A percentile compares a stretch with the other conserved stretches of the same genome.
These are phyloP conservation scores for Zhuqinia jingwanae DNA, from an alignment of 2,888 invertebrate genomes.

Conservation along the genomic window DNA sequence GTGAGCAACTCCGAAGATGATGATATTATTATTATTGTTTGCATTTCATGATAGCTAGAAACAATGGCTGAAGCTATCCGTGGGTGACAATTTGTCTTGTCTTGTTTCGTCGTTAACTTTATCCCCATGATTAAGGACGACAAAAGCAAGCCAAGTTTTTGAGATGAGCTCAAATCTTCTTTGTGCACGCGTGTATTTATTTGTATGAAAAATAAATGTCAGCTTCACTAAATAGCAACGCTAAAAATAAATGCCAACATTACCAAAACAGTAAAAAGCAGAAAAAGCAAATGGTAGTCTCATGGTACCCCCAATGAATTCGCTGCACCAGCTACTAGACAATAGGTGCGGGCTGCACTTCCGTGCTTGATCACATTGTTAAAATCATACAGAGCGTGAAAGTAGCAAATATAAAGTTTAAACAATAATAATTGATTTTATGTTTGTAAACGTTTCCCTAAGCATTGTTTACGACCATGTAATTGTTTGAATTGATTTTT, in stretches of 20 bases:
- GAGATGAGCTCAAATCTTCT: no score
- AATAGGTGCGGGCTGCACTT: not conserved
- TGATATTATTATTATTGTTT: slow-evolving; percentile 17
- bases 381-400: slow-evolving; percentile 54
- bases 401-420: not conserved
- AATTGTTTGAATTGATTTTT: not conserved
- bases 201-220: no score
- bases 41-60: slow-evolving; percentile 13
- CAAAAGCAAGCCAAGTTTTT: not conserved
- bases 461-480: not conserved
- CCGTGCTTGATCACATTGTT: not conserved
- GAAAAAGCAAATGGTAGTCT: not conserved
- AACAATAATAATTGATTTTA: slow-evolving; percentile 14
- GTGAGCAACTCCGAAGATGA: not conserved
- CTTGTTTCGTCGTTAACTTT: not conserved
- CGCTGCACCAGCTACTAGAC: no score
- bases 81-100: slow-evolving; percentile 21
- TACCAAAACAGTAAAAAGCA: no score
- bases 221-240: no score
- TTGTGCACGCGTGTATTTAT: no score
- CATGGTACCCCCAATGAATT: not conserved
- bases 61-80: not conserved
- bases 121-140: not conserved
- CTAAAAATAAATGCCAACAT: no score
- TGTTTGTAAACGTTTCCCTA: not conserved